Evolutionary conservation across 1,140 invertebrate species (phyloP).

Genomic region (Monomorium pharaonis): DNA sequence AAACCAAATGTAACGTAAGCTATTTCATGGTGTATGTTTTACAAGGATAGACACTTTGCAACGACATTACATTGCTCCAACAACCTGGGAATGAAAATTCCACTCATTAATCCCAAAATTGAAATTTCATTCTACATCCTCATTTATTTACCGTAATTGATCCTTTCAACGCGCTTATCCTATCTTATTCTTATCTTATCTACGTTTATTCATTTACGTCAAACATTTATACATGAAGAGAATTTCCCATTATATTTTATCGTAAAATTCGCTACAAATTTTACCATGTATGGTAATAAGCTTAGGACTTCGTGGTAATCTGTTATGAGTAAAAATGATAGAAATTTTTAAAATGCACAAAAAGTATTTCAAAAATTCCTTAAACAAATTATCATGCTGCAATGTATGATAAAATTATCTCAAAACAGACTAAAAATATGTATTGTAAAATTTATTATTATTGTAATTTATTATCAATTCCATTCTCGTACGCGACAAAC

Average conservation of each 20-base stretch:
- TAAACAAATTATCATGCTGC: no score
- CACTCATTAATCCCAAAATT: background rate
- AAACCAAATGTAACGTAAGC: background rate
- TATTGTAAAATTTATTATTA: no score
- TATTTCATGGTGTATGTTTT: background rate
- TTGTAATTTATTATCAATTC: no score
- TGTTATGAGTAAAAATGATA: no score
- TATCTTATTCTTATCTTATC: background rate
- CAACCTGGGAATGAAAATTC: slow-evolving; percentile 10
- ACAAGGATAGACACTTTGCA: background rate
- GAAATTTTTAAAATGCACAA: no score
- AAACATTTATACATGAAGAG: background rate
- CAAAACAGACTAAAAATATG: no score
- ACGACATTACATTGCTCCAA: slow-evolving; percentile 5
- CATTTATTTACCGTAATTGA: background rate
- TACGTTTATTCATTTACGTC: background rate
- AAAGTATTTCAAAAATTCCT: no score
- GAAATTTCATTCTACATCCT: slow-evolving; percentile 8
- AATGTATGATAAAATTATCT: no score
- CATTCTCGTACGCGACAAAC: background rate
- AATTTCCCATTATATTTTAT: no score
- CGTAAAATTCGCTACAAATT: no score
- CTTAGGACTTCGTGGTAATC: no score
- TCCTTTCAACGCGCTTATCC: background rate
- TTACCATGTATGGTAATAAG: no score